phyloP scores from a whole-genome alignment of 2,113 vertebrate species.

The Tachysurus fulvidraco region DNA sequence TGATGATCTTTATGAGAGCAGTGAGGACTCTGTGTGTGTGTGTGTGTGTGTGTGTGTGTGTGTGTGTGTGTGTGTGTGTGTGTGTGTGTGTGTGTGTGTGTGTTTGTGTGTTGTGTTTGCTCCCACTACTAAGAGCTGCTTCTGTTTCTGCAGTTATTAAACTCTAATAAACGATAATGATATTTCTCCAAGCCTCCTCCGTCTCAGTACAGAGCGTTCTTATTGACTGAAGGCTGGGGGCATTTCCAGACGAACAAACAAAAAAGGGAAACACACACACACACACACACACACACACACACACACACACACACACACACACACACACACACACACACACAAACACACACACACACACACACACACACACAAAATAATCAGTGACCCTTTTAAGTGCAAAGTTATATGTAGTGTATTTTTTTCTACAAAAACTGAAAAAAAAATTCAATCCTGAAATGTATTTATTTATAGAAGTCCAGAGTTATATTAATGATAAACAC shows the following conservation, averaged over 20 bases:
- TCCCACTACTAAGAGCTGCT: slow-evolving; percentile 14
- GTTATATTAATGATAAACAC: not conserved
- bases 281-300: not conserved
- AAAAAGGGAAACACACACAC: not conserved
- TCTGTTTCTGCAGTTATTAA: slow-evolving; percentile 20
- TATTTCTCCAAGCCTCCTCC: not conserved
- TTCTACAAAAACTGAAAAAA: no score
- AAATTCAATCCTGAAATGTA: no score
- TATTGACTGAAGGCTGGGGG: not conserved
- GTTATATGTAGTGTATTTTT: no score
- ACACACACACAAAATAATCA: not conserved
- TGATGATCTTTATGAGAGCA: slow-evolving; percentile 27
- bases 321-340: not conserved
- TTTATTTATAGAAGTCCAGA: not conserved
- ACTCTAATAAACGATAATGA: slow-evolving; percentile 24
- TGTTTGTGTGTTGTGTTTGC: slow-evolving; percentile 10
- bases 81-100: slow-evolving; percentile 1
- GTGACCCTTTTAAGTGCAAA: no score
- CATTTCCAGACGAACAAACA: not conserved
- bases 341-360: not conserved
- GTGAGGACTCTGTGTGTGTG: not conserved
- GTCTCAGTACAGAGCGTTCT: not conserved
- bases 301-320: not conserved
- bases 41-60: not conserved
- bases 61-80: slow-evolving; percentile 7